Conservation (phyloP, 2,888 invertebrate species). For the Netelia virgata region DNA sequence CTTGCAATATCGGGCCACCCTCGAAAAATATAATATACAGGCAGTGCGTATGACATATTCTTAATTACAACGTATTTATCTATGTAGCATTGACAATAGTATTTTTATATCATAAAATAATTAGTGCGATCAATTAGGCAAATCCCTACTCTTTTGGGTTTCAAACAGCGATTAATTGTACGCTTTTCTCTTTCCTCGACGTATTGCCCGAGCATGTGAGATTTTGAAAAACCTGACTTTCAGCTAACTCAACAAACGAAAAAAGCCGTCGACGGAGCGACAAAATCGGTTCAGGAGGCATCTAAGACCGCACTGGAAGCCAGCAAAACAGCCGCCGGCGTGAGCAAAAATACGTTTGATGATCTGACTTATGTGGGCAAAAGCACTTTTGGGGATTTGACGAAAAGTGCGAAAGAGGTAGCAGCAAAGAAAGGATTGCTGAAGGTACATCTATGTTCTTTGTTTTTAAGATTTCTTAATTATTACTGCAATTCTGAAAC, state of each 20-base stretch:
- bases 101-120: not conserved
- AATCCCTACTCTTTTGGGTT: slow-evolving; percentile 21
- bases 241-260: slow-evolving; percentile 95
- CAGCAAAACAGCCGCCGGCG: slow-evolving; percentile 94
- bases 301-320: slow-evolving; percentile 94
- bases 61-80: slow-evolving; percentile 24
- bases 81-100: slow-evolving; percentile 26
- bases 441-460: slow-evolving; percentile 86
- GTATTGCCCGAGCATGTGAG: not conserved
- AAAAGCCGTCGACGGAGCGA: slow-evolving; percentile 93
- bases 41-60: slow-evolving; percentile 60
- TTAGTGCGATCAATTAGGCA: slow-evolving; percentile 9
- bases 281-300: slow-evolving; percentile 93
- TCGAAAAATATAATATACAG: slow-evolving; percentile 54
- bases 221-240: slow-evolving; percentile 51
- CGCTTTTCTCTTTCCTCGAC: not conserved
- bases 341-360: slow-evolving; percentile 94
- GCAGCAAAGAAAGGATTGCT: slow-evolving; percentile 94
- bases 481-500: not conserved
- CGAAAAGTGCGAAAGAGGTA: slow-evolving; percentile 95
- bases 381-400: slow-evolving; percentile 94
- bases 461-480: not conserved
- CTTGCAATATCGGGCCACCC: slow-evolving; percentile 54
- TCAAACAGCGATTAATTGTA: not conserved
- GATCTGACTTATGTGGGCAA: slow-evolving; percentile 96